A percentile compares a stretch with the other conserved stretches of the same genome.
Evolutionary conservation across 2,888 invertebrate genomes (phyloP).

Genomic region (Brachyopa scutellaris): DNA sequence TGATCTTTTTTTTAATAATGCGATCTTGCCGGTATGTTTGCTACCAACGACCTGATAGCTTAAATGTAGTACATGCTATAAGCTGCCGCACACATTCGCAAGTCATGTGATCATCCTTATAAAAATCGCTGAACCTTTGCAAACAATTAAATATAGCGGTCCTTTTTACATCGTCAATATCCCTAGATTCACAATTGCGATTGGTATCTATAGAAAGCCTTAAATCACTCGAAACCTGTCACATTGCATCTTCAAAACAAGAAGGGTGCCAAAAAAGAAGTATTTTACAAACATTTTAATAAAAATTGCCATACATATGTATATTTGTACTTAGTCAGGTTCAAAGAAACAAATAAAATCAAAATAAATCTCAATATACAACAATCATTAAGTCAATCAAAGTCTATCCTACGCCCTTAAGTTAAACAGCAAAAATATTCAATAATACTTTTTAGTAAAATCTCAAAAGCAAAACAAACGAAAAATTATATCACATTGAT

Average conservation of each 20-base stretch:
- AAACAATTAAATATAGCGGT: too few species aligned
- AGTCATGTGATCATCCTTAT: too few species aligned
- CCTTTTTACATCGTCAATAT: too few species aligned
- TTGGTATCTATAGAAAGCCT: not conserved
- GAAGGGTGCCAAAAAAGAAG: constrained; percentile 28
- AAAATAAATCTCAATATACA: constrained; percentile 40
- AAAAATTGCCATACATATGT: constrained; percentile 50
- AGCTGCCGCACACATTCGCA: too few species aligned
- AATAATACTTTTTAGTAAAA: constrained; percentile 10
- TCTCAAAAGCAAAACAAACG: not conserved
- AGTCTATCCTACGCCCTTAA: not conserved
- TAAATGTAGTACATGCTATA: too few species aligned
- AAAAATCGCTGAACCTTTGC: too few species aligned
- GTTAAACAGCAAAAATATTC: not conserved
- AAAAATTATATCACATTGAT: not conserved
- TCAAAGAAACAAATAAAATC: constrained; percentile 23
- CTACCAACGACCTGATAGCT: too few species aligned
- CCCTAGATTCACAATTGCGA: too few species aligned
- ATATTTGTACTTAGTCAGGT: constrained; percentile 31
- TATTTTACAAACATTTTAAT: not conserved
- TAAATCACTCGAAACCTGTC: not conserved
- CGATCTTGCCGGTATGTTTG: too few species aligned
- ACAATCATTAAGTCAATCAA: constrained; percentile 66
- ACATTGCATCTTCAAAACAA: not conserved
- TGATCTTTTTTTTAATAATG: too few species aligned